These are phyloP conservation scores for Zosterops borbonicus DNA, from an alignment of 2,113 vertebrate genomes.

Conservation along the genomic window DNA sequence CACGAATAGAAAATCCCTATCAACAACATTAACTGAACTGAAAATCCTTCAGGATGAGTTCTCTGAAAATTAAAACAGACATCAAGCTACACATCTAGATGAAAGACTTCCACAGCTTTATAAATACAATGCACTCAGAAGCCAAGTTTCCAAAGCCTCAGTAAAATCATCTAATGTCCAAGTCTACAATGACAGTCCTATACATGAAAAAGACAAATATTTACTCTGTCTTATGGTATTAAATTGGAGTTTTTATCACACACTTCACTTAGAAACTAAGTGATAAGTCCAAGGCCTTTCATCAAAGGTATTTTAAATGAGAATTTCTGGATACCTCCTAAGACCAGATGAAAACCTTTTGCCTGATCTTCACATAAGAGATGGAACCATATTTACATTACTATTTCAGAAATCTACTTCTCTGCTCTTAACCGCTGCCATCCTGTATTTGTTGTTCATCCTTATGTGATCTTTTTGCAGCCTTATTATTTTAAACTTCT, in stretches of 20 bases:
- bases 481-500: not conserved
- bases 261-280: not conserved
- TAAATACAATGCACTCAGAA: not conserved
- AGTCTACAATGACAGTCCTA: not conserved
- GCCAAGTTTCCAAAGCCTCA: not conserved
- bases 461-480: not conserved
- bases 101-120: not conserved
- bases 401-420: not conserved
- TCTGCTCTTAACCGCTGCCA: not conserved
- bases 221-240: not conserved
- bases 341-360: not conserved
- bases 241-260: not conserved
- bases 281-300: not conserved
- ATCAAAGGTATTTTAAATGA: not conserved
- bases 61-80: slow-evolving; percentile 16
- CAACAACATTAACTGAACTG: not conserved
- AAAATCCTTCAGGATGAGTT: slow-evolving; percentile 6
- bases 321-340: not conserved
- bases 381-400: not conserved
- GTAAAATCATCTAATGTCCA: not conserved
- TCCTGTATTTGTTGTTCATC: not conserved
- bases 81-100: not conserved
- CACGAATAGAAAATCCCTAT: not conserved
- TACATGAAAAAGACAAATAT: not conserved
- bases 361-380: not conserved